Evolutionary conservation across 2,888 invertebrate genomes (phyloP).

Genomic region (Ectropis crepuscularia): DNA sequence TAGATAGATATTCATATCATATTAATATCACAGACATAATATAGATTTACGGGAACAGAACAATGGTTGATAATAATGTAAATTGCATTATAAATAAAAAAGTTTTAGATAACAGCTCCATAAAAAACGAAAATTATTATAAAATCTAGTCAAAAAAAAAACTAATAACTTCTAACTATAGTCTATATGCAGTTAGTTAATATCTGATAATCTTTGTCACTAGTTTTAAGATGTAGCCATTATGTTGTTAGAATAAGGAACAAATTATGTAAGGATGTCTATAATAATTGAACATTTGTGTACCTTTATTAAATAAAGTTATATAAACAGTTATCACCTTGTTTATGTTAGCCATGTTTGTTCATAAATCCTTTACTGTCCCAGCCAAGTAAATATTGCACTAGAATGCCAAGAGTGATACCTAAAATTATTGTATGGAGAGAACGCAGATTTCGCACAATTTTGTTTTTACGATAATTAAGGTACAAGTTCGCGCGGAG

Average conservation of each 20-base stretch:
- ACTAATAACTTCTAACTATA: not conserved
- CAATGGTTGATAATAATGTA: not conserved
- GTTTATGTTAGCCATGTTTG: slow-evolving; percentile 27
- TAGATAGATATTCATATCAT: too few species aligned
- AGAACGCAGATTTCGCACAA: too few species aligned
- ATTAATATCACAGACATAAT: too few species aligned
- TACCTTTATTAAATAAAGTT: slow-evolving; percentile 53
- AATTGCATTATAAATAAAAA: not conserved
- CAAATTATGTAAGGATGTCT: slow-evolving; percentile 35
- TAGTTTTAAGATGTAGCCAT: slow-evolving; percentile 22
- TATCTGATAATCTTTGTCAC: not conserved
- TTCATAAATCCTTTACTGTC: not conserved
- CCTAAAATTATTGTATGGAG: too few species aligned
- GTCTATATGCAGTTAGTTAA: not conserved
- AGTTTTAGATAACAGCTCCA: not conserved
- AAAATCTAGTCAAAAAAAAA: slow-evolving; percentile 23
- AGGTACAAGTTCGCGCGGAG: too few species aligned
- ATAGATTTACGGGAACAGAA: too few species aligned
- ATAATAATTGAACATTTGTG: slow-evolving; percentile 42
- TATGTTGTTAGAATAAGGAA: slow-evolving; percentile 26
- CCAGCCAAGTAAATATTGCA: too few species aligned
- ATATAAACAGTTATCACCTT: slow-evolving; percentile 36
- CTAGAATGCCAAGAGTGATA: too few species aligned
- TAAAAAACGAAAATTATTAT: slow-evolving; percentile 3
- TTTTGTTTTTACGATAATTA: too few species aligned